phyloP scores from a whole-genome alignment of 2,113 vertebrate species.

The Strix uralensis region DNA sequence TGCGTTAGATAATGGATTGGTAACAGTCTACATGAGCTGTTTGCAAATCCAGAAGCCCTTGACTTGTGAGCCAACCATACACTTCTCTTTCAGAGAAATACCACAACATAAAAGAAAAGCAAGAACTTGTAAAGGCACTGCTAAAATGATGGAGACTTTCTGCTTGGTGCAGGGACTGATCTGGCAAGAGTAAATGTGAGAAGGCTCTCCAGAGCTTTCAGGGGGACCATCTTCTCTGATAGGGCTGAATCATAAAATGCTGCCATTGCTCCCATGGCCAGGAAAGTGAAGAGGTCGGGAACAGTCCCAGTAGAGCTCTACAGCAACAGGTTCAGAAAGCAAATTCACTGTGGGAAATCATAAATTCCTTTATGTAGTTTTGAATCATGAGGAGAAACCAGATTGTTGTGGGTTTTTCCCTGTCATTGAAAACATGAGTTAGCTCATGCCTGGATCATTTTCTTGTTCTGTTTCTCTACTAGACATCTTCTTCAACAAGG shows the following conservation, averaged over 20 bases:
- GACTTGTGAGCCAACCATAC: neutral
- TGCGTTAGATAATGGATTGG: neutral
- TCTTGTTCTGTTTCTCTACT: neutral
- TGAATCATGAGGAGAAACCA: neutral
- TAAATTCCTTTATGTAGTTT: accelerated
- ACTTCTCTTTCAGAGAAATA: neutral
- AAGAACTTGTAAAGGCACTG: neutral
- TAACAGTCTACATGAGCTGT: neutral
- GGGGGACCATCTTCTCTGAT: neutral
- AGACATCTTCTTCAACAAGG: neutral
- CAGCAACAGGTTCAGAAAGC: neutral
- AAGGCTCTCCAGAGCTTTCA: neutral
- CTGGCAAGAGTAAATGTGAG: neutral
- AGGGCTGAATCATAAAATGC: neutral
- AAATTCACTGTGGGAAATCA: neutral
- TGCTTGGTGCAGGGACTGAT: neutral
- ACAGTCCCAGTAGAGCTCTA: neutral
- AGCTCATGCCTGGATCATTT: neutral
- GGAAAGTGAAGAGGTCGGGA: neutral
- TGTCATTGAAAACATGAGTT: neutral
- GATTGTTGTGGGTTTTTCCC: accelerated
- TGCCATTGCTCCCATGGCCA: neutral
- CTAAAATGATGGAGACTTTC: neutral
- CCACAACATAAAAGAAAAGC: neutral
- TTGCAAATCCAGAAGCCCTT: neutral